A percentile compares a stretch with the other conserved stretches of the same genome.
These are phyloP conservation scores for Stenodema calcarata DNA, from an alignment of 2,888 invertebrate species.

Conservation along the genomic window DNA sequence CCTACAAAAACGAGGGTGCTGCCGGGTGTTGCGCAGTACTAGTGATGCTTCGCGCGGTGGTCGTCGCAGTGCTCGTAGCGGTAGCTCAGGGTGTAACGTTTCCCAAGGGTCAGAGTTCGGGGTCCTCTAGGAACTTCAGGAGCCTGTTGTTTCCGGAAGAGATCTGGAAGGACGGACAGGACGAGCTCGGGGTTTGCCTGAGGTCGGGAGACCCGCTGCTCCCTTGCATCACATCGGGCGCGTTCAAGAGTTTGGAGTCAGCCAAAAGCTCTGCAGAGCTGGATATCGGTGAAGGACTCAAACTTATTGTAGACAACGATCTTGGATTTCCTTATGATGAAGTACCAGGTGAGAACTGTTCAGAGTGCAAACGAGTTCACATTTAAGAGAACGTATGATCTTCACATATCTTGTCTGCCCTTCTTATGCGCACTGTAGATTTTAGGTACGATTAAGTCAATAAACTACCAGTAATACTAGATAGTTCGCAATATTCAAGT, in stretches of 20 bases:
- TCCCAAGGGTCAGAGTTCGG: background rate
- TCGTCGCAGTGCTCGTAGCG: background rate
- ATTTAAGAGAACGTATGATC: too few relatives aligned
- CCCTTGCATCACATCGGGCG: conserved; percentile 56
- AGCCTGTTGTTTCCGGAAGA: background rate
- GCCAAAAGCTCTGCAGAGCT: conserved; percentile 30
- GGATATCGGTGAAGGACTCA: conserved; percentile 35
- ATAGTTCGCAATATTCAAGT: too few relatives aligned
- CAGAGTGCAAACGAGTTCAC: too few relatives aligned
- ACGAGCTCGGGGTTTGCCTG: conserved; percentile 51
- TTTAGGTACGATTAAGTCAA: too few relatives aligned
- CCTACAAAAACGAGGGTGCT: background rate
- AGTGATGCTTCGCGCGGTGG: conserved; percentile 6
- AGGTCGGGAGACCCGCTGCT: conserved; percentile 48
- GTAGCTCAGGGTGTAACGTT: conserved; percentile 9
- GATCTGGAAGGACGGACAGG: background rate
- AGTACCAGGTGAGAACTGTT: background rate
- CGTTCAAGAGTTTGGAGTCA: conserved; percentile 50
- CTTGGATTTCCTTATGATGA: background rate
- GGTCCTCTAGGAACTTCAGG: background rate
- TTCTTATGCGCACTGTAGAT: too few relatives aligned
- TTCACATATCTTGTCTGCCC: too few relatives aligned
- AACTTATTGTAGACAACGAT: conserved; percentile 1
- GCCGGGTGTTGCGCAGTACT: background rate
- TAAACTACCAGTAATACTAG: too few relatives aligned